Conservation (phyloP, 2,797 vertebrate species). For the Cirrhinus mrigala region DNA sequence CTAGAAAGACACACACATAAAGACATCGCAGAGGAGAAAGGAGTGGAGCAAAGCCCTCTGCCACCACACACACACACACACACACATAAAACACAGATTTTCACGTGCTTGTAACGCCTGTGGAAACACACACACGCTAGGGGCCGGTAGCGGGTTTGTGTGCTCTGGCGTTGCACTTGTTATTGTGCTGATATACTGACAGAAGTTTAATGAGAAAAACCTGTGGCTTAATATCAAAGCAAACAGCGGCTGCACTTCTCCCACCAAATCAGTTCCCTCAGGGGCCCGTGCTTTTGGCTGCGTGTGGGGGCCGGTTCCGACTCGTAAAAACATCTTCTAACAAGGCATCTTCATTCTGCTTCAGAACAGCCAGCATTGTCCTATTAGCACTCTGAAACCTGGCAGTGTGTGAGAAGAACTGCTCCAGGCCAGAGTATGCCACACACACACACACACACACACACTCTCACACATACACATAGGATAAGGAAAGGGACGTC, state of each 20-base stretch:
- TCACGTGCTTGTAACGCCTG: slow-evolving; percentile 29
- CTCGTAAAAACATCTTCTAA: slow-evolving; percentile 39
- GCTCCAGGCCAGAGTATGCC: slow-evolving; percentile 65
- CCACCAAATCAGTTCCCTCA: slow-evolving; percentile 1
- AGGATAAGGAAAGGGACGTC: slow-evolving; percentile 16
- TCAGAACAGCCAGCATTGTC: slow-evolving; percentile 49
- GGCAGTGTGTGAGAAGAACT: slow-evolving; percentile 65
- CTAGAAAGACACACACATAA: slow-evolving; percentile 34
- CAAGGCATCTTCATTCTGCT: slow-evolving; percentile 39
- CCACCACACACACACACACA: slow-evolving; percentile 35
- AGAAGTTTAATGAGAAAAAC: slow-evolving; percentile 62
- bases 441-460: slow-evolving; percentile 43
- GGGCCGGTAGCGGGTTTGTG: slow-evolving; percentile 32
- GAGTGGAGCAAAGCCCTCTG: slow-evolving; percentile 57
- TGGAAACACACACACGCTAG: slow-evolving; percentile 10
- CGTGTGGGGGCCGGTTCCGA: slow-evolving; percentile 32
- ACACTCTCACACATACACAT: neutral
- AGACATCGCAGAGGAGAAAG: slow-evolving; percentile 50
- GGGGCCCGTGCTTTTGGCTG: slow-evolving; percentile 16
- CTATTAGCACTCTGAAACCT: slow-evolving; percentile 65
- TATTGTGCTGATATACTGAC: slow-evolving; percentile 55
- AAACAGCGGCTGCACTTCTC: slow-evolving; percentile 38
- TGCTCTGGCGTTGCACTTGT: slow-evolving; percentile 51
- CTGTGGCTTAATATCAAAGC: slow-evolving; percentile 62
- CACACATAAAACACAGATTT: slow-evolving; percentile 42